Base-by-base conservation (phyloP, 2,888 invertebrate species). In the Drosophila algonquin region DNA sequence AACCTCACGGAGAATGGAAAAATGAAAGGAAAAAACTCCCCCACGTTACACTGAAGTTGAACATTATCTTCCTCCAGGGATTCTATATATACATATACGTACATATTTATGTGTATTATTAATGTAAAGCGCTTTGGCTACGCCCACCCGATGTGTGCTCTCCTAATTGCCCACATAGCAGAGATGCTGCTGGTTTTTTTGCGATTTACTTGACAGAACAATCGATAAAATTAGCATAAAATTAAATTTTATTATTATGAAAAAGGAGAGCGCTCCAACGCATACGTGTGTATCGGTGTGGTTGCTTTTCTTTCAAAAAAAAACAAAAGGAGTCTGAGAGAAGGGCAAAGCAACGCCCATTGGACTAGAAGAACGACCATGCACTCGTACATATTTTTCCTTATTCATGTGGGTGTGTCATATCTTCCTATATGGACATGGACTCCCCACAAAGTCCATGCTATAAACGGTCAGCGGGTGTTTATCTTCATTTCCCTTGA, bases 221-320 rank as follows among this genome's bases (percentile, higher is more conserved):
- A 87, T 83, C 82, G 86, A 83, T 83, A 83, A 83, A 83, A 83
- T 83, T 83, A 82, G 70, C 82, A 83, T 86, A 76, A 82, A 73
- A 78, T 82, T 77, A 70, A 80, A 76, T 82, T 82, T 52, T 53
- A 67, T 61, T 18, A 24, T 24, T 56, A 47, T 58, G 45, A 44
- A 54, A 24, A 5, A 24, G 24, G 24, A 24, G 24, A 24, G 24
- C 24, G 24, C 21, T 21, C 21, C 21, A 21, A 21, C 21, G 21
- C 21, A 21, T 3, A 21, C 21, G 21, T 44, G 27, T 27, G 16
- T 5, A 27, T 27, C 27, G 5, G 5, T 18, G 18, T 14, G 8
- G n/a, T 24, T 18, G 8, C 8, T 24, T 18, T 48, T 1, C 21
- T 50, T 16, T 10, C 24, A 7, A 30, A 18, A 18, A 18, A 18